Evolutionary conservation across 2,113 vertebrate genomes (phyloP).

Genomic region (Carassius gibelio): DNA sequence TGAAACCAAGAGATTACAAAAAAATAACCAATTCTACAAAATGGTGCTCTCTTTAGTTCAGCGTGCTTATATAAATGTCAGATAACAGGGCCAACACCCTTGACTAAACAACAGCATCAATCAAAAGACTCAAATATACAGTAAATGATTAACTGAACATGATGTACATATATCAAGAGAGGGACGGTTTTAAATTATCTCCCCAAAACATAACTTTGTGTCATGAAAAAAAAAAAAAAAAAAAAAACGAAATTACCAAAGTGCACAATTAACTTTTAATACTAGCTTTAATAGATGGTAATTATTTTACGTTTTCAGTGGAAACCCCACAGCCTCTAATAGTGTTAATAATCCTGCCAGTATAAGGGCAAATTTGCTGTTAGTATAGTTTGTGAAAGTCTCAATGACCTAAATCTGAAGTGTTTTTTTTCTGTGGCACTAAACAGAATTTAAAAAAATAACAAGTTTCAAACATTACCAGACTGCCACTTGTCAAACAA

Average conservation of each 20-base stretch:
- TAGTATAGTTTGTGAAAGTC: neutral
- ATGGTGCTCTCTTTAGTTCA: neutral
- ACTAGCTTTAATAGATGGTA: neutral
- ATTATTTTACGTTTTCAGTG: neutral
- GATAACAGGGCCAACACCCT: neutral
- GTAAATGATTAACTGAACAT: neutral
- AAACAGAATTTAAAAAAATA: neutral
- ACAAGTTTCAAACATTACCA: neutral
- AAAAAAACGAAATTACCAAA: neutral
- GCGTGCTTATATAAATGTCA: slow-evolving; percentile 15
- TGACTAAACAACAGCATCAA: neutral
- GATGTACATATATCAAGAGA: slow-evolving; percentile 4
- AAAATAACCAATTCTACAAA: neutral
- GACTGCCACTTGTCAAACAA: neutral
- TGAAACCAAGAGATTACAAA: neutral
- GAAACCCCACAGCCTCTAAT: neutral
- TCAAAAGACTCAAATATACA: slow-evolving; percentile 10
- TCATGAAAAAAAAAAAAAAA: too few relatives aligned
- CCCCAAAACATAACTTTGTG: neutral
- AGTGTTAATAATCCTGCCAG: neutral
- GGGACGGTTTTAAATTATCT: neutral
- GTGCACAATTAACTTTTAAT: neutral
- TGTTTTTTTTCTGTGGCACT: neutral
- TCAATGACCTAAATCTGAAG: neutral
- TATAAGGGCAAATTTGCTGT: neutral